Evolutionary conservation across 2,113 vertebrate species (phyloP).

Genomic region (Cyanoderma ruficeps): DNA sequence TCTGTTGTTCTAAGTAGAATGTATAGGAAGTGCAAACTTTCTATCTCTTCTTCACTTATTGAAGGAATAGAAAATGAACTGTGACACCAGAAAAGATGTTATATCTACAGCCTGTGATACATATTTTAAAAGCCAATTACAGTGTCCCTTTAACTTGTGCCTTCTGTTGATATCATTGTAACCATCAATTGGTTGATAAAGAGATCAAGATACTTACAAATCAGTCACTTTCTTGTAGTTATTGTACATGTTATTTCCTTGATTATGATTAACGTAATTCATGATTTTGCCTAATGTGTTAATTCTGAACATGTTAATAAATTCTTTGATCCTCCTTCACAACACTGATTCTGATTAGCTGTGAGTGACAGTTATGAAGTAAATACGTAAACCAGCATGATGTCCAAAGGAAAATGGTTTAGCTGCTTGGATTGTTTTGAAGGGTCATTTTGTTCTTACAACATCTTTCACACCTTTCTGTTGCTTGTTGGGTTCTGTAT

Average conservation of each 20-base stretch:
- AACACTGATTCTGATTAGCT: background rate
- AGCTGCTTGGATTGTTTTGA: conserved; percentile 54
- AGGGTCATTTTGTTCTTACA: conserved; percentile 57
- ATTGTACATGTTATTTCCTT: background rate
- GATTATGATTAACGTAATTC: conserved; percentile 25
- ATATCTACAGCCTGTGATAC: background rate
- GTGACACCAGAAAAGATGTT: background rate
- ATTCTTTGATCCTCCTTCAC: conserved; percentile 5
- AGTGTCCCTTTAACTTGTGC: conserved; percentile 46
- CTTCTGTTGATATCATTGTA: background rate
- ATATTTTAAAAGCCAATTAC: background rate
- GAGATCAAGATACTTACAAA: background rate
- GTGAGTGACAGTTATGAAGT: background rate
- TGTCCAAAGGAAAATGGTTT: background rate
- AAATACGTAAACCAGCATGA: background rate
- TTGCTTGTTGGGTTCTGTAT: conserved; percentile 73
- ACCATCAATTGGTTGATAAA: background rate
- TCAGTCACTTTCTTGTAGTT: background rate
- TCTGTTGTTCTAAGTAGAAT: background rate
- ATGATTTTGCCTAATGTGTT: conserved; percentile 10
- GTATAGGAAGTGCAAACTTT: background rate
- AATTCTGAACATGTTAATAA: conserved; percentile 2
- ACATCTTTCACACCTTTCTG: conserved; percentile 66
- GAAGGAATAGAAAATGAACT: background rate
- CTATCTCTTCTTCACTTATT: background rate